A percentile compares a stretch with the other conserved stretches of the same genome.
These are phyloP conservation scores for Slavum lentiscoides DNA, from an alignment of 2,888 invertebrate genomes.

Conservation along the genomic window DNA sequence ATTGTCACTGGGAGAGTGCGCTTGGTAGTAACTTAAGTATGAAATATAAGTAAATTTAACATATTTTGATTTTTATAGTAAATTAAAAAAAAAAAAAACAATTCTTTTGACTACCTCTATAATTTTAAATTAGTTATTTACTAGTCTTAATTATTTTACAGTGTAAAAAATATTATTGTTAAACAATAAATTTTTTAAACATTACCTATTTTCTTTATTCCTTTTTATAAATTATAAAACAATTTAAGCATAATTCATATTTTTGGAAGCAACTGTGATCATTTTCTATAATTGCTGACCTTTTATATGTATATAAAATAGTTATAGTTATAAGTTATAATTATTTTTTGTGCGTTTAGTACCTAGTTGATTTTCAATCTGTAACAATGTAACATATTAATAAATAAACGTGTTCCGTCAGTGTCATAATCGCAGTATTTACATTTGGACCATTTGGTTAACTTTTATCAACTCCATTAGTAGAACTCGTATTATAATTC, in stretches of 20 bases:
- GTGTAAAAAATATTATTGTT: slow-evolving; percentile 1
- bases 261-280: slow-evolving; percentile 29
- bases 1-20: slow-evolving; percentile 61
- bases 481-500: no score
- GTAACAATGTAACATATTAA: slow-evolving; percentile 37
- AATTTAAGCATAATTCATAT: slow-evolving; percentile 1
- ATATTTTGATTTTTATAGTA: background rate
- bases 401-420: background rate
- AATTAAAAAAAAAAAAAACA: no score
- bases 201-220: background rate
- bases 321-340: background rate
- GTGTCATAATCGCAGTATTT: background rate
- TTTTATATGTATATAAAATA: background rate
- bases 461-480: no score
- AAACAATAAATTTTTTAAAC: background rate
- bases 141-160: background rate
- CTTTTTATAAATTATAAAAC: background rate
- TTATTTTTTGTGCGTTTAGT: slow-evolving; percentile 37
- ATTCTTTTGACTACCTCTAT: background rate
- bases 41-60: slow-evolving; percentile 20
- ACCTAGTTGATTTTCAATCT: slow-evolving; percentile 55
- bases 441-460: no score
- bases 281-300: slow-evolving; percentile 8
- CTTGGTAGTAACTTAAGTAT: slow-evolving; percentile 47
- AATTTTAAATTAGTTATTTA: slow-evolving; percentile 7